phyloP scores from a whole-genome alignment of 2,113 vertebrate genomes.

The Callaeas wilsoni region DNA sequence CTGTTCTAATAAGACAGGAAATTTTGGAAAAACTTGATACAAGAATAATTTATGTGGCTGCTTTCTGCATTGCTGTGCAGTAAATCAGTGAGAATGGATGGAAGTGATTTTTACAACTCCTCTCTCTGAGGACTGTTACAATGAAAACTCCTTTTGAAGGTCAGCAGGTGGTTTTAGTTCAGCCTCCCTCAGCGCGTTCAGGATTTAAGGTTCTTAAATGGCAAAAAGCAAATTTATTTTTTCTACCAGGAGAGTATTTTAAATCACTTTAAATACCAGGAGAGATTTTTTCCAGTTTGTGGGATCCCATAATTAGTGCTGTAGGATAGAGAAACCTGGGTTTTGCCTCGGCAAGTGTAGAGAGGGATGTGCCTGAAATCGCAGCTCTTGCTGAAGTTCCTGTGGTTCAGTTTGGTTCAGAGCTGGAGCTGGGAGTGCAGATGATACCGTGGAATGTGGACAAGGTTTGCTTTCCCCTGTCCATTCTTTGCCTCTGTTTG shows the following conservation, averaged over 20 bases:
- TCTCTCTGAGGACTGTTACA: neutral
- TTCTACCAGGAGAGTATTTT: neutral
- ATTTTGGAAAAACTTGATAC: neutral
- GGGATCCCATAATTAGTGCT: neutral
- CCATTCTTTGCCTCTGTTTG: neutral
- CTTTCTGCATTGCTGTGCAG: neutral
- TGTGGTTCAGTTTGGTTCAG: rapidly evolving
- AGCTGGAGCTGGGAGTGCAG: neutral
- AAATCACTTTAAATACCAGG: neutral
- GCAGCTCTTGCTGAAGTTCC: neutral
- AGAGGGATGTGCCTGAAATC: neutral
- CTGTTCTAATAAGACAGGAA: neutral
- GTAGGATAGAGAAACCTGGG: neutral
- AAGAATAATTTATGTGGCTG: neutral
- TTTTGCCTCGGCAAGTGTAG: neutral
- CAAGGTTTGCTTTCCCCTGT: neutral
- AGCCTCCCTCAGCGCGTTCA: neutral
- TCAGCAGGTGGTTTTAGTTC: conserved; percentile 1
- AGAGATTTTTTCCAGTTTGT: neutral
- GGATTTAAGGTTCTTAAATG: conserved; percentile 35
- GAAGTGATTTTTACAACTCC: conserved; percentile 5
- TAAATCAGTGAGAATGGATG: conserved; percentile 27
- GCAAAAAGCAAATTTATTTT: neutral
- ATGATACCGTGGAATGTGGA: neutral
- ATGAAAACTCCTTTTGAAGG: conserved; percentile 24